Base-by-base conservation (phyloP, 2,888 invertebrate genomes). In the Nemoura dubitans region DNA sequence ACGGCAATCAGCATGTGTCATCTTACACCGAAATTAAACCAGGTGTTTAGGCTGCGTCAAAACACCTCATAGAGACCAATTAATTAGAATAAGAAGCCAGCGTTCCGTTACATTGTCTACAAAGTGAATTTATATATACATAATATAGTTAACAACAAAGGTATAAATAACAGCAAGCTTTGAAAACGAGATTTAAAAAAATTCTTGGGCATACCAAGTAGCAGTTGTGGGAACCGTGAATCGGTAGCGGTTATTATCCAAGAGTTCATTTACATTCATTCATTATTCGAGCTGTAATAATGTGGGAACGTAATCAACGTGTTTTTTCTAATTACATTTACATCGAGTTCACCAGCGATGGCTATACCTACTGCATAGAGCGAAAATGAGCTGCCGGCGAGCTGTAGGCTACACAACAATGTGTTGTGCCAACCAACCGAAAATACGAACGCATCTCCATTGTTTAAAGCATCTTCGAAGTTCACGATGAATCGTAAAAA, bases 401-500 rank as follows among this genome's bases (percentile, higher is more conserved):
- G 59, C 59, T 59, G 3, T 59, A 59, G 59, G 59, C 59, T 59
- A 59, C 59, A 21, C 36, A 59, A 59, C 21, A 59, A 59, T 59
- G 59, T 59, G 14, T 21, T 7, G 16, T 59, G 59, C 16, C 59
- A 7, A 10, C 14, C 36, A 21, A 59, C 3, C 59, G 59, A 59
- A 59, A 59, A 59, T 59, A 10, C 2, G 14, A 26, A 1, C 78
- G 10, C 78, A 3, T 6, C 78, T 6, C 78, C 78, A 78, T 78
- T 78, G 78, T 78, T 28, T 26, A 26, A 26, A 78, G 26, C 28
- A 27, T 27, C 78, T 78, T 59, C 1, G 21, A 59, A 59, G 78
- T 78, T 78, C 28, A 28, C 26, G 28, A 78, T 78, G 78, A 28
- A 78, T 78, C 78, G 78, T 78, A 28, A 78, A 78, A 78, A 78